Conservation (phyloP, 1,140 invertebrate genomes). For the Plutomurus gul region DNA sequence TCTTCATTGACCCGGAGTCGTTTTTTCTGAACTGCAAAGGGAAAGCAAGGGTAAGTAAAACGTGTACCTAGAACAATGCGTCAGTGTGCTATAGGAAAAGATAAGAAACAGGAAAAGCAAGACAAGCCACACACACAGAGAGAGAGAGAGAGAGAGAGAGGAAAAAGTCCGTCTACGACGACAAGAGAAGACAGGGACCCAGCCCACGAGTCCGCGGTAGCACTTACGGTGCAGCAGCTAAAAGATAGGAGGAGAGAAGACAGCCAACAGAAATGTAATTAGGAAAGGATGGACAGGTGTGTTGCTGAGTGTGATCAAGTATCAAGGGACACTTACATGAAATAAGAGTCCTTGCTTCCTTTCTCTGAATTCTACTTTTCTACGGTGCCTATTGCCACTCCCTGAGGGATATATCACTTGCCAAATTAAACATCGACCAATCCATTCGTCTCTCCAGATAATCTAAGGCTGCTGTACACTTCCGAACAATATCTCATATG, state of each 20-base stretch:
- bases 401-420: constrained; percentile 33
- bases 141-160: too few relatives aligned
- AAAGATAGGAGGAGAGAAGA: constrained; percentile 6
- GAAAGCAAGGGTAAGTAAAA: background rate
- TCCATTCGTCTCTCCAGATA: constrained; percentile 19
- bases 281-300: constrained; percentile 32
- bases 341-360: background rate
- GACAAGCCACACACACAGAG: too few relatives aligned
- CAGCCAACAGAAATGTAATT: constrained; percentile 13
- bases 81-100: too few relatives aligned
- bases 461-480: background rate
- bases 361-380: background rate
- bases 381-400: background rate
- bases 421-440: constrained; percentile 35
- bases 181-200: too few relatives aligned
- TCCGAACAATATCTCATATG: background rate
- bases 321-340: constrained; percentile 16
- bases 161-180: too few relatives aligned
- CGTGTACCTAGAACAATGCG: too few relatives aligned
- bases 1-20: too few relatives aligned
- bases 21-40: background rate
- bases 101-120: too few relatives aligned
- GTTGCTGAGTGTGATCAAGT: background rate
- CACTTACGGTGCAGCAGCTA: too few relatives aligned
- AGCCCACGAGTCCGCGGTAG: too few relatives aligned